A percentile compares a stretch with the other conserved stretches of the same genome.
Evolutionary conservation across 2,113 vertebrate species (phyloP).

Genomic region (Ramphastos sulfuratus): DNA sequence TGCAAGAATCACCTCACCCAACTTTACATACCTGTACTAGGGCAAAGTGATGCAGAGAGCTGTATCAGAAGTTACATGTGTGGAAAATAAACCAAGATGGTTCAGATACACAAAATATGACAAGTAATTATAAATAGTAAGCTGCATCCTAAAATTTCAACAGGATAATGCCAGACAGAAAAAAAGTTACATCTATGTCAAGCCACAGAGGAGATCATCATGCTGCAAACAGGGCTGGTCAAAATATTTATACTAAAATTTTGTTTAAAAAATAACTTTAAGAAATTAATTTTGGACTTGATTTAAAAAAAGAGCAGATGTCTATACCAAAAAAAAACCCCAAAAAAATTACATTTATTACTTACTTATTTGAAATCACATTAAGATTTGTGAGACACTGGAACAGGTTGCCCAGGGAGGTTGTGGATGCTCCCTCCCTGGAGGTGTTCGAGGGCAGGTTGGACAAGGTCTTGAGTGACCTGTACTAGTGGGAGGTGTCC

Average conservation of each 20-base stretch:
- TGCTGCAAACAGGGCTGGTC: neutral
- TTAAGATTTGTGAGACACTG: too few species aligned
- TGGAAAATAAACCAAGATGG: neutral
- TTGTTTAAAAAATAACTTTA: neutral
- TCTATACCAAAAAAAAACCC: too few species aligned
- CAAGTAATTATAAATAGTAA: neutral
- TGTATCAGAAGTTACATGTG: neutral
- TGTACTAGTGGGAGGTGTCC: too few species aligned
- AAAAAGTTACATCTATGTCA: neutral
- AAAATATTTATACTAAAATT: neutral
- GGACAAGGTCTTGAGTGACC: too few species aligned
- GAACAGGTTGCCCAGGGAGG: too few species aligned
- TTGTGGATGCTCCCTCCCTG: too few species aligned
- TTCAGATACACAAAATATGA: neutral
- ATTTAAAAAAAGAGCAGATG: neutral
- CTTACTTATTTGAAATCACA: neutral
- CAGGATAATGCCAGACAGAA: neutral
- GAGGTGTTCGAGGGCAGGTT: too few species aligned
- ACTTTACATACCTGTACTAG: rapidly evolving
- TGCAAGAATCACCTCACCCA: neutral
- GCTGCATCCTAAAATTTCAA: neutral
- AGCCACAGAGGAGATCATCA: neutral
- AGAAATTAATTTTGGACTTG: neutral
- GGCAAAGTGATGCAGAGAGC: neutral
- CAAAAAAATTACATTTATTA: too few species aligned